Percentiles rank a stretch among this genome's conserved stretches.
Evolutionary conservation across 2,888 invertebrate genomes (phyloP).

Genomic region (Macrophya annulata): DNA sequence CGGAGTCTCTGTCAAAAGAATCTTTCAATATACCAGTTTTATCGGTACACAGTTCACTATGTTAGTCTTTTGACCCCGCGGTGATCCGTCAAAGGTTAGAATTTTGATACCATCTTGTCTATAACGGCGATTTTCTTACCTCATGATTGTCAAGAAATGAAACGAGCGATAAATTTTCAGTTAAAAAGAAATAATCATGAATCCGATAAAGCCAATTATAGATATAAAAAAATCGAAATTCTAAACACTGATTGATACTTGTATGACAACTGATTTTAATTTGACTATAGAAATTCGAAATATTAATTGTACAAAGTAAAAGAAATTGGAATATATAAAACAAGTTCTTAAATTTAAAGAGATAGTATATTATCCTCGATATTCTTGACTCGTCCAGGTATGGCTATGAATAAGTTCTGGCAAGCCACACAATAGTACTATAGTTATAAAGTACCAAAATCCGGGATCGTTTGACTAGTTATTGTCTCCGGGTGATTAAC

Average conservation of each 20-base stretch:
- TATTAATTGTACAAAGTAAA: no score
- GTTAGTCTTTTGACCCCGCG: background rate
- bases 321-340: background rate
- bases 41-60: background rate
- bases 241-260: no score
- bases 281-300: no score
- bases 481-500: slow-evolving; percentile 29
- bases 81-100: background rate
- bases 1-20: background rate
- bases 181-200: no score
- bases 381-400: background rate
- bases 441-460: slow-evolving; percentile 9
- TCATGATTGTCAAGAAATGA: background rate
- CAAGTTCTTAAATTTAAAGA: background rate
- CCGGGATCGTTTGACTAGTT: slow-evolving; percentile 24
- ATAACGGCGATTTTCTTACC: background rate
- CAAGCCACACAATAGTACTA: background rate
- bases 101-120: background rate
- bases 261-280: no score
- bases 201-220: no score
- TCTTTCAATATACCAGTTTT: background rate
- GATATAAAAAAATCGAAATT: no score
- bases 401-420: background rate
- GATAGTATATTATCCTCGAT: background rate
- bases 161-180: no score